Evolutionary conservation across 2,113 vertebrate species (phyloP).

Genomic region (Sprattus sprattus): DNA sequence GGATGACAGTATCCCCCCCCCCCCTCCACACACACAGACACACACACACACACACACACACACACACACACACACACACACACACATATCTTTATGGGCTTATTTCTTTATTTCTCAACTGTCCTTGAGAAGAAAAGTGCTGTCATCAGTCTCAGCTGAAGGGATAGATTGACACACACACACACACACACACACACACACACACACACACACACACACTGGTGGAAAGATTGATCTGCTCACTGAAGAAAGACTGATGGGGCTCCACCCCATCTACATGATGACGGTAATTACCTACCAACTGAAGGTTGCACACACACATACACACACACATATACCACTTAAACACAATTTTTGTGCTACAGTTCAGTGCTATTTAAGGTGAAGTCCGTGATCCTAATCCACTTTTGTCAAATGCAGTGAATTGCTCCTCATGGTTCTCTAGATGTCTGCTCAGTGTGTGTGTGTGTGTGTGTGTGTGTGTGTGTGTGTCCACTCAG

Average conservation of each 20-base stretch:
- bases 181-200: slow-evolving; percentile 6
- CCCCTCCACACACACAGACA: background rate
- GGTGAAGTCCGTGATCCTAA: no score
- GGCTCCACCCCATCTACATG: slow-evolving; percentile 19
- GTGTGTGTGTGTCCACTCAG: slow-evolving; percentile 23
- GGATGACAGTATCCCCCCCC: no score
- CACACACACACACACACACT: slow-evolving; percentile 18
- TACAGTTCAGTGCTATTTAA: no score
- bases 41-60: no score
- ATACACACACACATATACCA: background rate
- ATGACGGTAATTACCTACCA: slow-evolving; percentile 34
- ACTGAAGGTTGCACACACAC: background rate
- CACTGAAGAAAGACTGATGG: background rate
- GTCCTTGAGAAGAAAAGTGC: slow-evolving; percentile 58
- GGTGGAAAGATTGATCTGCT: slow-evolving; percentile 5
- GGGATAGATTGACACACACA: slow-evolving; percentile 57
- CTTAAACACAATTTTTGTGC: background rate
- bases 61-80: background rate
- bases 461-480: no score
- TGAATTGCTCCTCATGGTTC: no score
- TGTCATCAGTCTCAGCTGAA: slow-evolving; percentile 65
- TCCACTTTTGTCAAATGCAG: no score
- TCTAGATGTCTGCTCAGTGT: no score
- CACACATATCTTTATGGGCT: background rate
- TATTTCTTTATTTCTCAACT: slow-evolving; percentile 46